phyloP scores from a whole-genome alignment of 2,113 vertebrate genomes.

The Pedetes capensis region DNA sequence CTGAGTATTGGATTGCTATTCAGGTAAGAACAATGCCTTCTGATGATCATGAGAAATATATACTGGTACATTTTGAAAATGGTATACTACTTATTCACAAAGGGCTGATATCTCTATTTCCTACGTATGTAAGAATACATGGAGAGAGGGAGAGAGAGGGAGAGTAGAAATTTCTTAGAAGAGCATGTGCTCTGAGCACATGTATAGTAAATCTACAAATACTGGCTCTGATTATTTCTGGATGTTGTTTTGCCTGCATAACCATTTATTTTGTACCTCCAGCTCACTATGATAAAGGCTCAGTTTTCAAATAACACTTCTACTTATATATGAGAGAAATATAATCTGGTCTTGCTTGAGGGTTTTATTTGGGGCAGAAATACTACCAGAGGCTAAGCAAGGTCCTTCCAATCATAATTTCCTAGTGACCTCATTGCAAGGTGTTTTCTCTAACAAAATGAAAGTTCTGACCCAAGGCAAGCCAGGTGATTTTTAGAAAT shows the following conservation, averaged over 20 bases:
- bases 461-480: conserved; percentile 5
- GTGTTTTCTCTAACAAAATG: conserved; percentile 28
- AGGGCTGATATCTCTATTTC: not conserved
- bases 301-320: conserved; percentile 37
- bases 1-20: not conserved
- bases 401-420: conserved; percentile 38
- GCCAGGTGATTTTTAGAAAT: conserved; percentile 22
- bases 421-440: not conserved
- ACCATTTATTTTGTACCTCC: not conserved
- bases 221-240: not conserved
- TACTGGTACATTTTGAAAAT: conserved; percentile 22
- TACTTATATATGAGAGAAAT: conserved; percentile 19
- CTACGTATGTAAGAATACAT: not conserved
- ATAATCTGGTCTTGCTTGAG: conserved; percentile 17
- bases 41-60: not conserved
- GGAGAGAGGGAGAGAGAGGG: no score
- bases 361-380: conserved; percentile 43
- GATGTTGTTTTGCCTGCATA: not conserved
- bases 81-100: not conserved
- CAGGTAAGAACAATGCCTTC: not conserved
- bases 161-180: not conserved
- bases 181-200: not conserved
- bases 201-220: not conserved
- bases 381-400: conserved; percentile 44
- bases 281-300: not conserved